Percentiles rank a stretch among this genome's conserved stretches.
Conservation (phyloP, 2,888 invertebrate genomes). For the Anthrax anthrax region DNA sequence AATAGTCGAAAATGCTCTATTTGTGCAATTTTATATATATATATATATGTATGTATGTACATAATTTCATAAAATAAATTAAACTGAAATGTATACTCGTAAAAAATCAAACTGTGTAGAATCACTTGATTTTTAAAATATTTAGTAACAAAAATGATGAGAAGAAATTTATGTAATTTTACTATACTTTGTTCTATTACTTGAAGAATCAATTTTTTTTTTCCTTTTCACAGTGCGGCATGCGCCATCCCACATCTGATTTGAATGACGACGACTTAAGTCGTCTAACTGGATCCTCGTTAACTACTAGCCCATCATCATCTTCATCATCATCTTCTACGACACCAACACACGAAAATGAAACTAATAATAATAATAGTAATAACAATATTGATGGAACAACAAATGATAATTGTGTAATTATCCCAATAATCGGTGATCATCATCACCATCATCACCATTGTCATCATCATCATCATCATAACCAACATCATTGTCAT, state of each 20-base stretch:
- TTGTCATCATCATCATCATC: conserved; percentile 8
- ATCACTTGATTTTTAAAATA: too few species aligned
- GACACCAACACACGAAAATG: conserved; percentile 17
- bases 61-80: too few species aligned
- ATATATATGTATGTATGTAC: too few species aligned
- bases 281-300: conserved; percentile 36
- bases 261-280: conserved; percentile 36
- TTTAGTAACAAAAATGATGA: too few species aligned
- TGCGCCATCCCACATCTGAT: conserved; percentile 37
- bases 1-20: too few species aligned
- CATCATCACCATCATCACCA: conserved; percentile 1
- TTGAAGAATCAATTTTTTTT: too few species aligned
- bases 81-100: too few species aligned
- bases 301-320: conserved; percentile 22
- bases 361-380: conserved; percentile 13
- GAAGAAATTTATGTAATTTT: too few species aligned
- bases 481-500: conserved; percentile 8
- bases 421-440: conserved; percentile 7
- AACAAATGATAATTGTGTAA: conserved; percentile 3
- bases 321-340: background rate
- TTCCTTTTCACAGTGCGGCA: conserved; percentile 32
- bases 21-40: too few species aligned
- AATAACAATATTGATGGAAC: too few species aligned
- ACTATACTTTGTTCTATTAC: too few species aligned
- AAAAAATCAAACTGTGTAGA: too few species aligned